These are phyloP conservation scores for Anguilla anguilla DNA, from an alignment of 2,797 vertebrate species.

Conservation along the genomic window DNA sequence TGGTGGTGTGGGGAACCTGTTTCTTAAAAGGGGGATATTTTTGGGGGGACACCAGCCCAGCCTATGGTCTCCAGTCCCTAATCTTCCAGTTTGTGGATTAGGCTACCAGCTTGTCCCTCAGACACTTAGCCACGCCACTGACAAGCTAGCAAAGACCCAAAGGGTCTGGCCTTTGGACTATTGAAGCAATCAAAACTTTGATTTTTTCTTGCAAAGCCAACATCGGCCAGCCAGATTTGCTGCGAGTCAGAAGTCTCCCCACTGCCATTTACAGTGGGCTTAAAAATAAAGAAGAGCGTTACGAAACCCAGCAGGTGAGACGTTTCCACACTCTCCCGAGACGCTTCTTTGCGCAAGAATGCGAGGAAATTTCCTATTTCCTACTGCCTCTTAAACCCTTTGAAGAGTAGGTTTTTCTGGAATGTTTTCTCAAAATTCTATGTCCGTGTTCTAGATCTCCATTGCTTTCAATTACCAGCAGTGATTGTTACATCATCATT, in stretches of 20 bases:
- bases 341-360: constrained; percentile 40
- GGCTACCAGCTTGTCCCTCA: background rate
- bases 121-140: background rate
- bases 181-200: background rate
- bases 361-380: constrained; percentile 45
- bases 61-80: constrained; percentile 23
- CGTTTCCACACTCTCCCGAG: background rate
- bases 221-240: background rate
- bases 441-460: too few relatives aligned
- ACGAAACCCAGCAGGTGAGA: background rate
- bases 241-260: background rate
- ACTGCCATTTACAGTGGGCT: background rate
- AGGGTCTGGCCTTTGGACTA: background rate
- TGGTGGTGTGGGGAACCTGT: constrained; percentile 48
- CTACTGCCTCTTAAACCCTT: constrained; percentile 29
- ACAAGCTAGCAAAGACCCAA: background rate
- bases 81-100: background rate
- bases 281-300: background rate
- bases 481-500: too few relatives aligned
- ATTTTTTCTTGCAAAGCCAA: background rate
- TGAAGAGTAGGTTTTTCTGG: too few relatives aligned
- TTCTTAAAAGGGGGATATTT: constrained; percentile 38
- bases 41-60: constrained; percentile 54
- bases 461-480: too few relatives aligned
- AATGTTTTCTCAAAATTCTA: too few relatives aligned